Evolutionary conservation across 64 coral and sea anemone species (phyloP).

Genomic region (Stichodactyla mertensii): DNA sequence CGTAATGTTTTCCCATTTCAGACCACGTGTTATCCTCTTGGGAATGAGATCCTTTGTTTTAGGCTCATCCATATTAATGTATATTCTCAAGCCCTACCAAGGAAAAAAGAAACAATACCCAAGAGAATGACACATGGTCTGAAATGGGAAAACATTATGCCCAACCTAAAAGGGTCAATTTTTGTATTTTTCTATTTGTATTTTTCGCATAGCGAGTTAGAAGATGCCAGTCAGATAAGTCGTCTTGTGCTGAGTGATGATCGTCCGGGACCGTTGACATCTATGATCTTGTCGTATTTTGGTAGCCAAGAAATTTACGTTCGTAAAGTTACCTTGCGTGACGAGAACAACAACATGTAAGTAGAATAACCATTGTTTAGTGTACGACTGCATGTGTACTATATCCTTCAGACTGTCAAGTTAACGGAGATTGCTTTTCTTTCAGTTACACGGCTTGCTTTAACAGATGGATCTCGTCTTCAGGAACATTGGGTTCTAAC

Average conservation of each 20-base stretch:
- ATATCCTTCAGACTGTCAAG: not conserved
- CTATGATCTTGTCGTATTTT: not conserved
- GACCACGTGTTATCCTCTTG: no score
- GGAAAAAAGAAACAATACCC: no score
- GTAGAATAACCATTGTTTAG: not conserved
- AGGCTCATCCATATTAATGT: no score
- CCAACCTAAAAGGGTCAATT: no score
- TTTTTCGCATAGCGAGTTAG: not conserved
- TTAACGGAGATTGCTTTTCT: not conserved
- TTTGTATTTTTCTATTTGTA: not conserved
- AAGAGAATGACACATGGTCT: no score
- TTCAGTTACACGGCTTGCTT: conserved; percentile 8
- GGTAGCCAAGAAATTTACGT: conserved; percentile 5
- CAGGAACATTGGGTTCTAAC: not conserved
- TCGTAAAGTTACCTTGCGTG: not conserved
- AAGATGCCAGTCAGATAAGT: not conserved
- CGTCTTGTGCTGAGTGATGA: conserved; percentile 1
- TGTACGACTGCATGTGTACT: not conserved
- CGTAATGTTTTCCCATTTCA: no score
- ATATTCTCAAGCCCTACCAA: no score
- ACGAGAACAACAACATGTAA: not conserved
- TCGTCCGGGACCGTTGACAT: not conserved
- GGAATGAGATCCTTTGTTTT: no score
- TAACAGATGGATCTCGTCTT: not conserved
- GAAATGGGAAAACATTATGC: no score